phyloP scores from a whole-genome alignment of 2,113 vertebrate species.

The Harpagus bidentatus region DNA sequence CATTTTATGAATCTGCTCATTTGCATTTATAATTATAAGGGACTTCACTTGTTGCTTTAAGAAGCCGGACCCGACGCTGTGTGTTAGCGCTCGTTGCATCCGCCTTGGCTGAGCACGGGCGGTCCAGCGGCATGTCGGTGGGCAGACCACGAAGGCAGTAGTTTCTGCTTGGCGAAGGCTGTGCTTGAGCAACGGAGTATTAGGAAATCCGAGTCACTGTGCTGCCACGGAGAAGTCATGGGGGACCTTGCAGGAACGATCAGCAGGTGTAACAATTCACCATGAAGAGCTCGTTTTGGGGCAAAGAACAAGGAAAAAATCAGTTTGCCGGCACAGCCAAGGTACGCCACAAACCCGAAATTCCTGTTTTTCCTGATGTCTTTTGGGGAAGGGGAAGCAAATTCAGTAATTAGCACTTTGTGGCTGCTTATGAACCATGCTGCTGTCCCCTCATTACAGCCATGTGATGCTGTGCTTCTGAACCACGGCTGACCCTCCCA shows the following conservation, averaged over 20 bases:
- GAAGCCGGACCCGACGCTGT: background rate
- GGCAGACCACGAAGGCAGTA: too few relatives aligned
- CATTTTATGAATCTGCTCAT: background rate
- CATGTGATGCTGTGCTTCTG: background rate
- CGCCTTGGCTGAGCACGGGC: fast-evolving
- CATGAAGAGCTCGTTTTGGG: background rate
- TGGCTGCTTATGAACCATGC: background rate
- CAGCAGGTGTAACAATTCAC: too few relatives aligned
- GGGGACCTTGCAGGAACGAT: too few relatives aligned
- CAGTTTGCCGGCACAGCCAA: background rate
- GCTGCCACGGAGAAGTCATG: background rate
- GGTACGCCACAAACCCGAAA: too few relatives aligned
- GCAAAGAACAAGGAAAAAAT: background rate
- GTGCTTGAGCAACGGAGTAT: background rate
- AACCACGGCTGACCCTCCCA: background rate
- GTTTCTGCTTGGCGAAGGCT: background rate
- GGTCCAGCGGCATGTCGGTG: fast-evolving
- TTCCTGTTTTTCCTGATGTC: background rate
- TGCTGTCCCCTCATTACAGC: too few relatives aligned
- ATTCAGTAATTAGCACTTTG: background rate
- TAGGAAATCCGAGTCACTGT: background rate
- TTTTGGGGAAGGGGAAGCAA: background rate
- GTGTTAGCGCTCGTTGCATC: background rate
- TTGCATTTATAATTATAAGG: background rate
- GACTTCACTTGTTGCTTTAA: background rate